Evolutionary conservation across 2,113 vertebrate genomes (phyloP).

Genomic region (Colaptes auratus): DNA sequence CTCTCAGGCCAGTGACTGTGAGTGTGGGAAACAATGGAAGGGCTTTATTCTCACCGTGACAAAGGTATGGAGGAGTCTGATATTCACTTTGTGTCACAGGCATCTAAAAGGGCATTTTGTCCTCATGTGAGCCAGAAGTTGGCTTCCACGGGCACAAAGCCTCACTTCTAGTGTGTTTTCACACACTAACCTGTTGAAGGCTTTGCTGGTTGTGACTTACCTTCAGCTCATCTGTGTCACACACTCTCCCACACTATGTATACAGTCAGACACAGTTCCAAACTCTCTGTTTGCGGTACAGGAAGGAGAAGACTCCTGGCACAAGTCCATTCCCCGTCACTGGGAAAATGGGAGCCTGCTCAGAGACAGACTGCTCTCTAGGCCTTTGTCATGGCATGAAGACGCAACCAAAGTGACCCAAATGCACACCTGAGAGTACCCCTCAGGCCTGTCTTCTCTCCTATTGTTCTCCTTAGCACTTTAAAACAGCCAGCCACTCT

Average conservation of each 20-base stretch:
- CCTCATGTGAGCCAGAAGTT: not conserved
- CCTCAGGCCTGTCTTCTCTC: not conserved
- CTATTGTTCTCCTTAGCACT: not conserved
- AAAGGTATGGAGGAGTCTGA: constrained; percentile 67
- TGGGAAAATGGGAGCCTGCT: not conserved
- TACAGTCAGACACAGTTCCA: not conserved
- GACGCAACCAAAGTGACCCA: not conserved
- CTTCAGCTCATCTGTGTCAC: not conserved
- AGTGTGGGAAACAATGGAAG: constrained; percentile 82
- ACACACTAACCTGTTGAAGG: not conserved
- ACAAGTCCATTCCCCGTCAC: not conserved
- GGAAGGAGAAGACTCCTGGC: not conserved
- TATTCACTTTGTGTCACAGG: not conserved
- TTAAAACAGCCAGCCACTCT: not conserved
- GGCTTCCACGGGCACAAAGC: not conserved
- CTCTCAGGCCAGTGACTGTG: constrained; percentile 76
- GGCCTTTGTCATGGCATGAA: not conserved
- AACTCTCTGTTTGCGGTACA: not conserved
- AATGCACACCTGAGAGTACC: not conserved
- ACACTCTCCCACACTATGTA: not conserved
- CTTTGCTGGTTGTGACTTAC: not conserved
- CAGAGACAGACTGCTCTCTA: not conserved
- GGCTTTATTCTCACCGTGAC: constrained; percentile 82
- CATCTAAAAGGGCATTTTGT: not conserved
- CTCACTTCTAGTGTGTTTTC: not conserved